These are phyloP conservation scores for Spheniscus mendiculus DNA, from an alignment of 2,113 vertebrate species.

Conservation along the genomic window DNA sequence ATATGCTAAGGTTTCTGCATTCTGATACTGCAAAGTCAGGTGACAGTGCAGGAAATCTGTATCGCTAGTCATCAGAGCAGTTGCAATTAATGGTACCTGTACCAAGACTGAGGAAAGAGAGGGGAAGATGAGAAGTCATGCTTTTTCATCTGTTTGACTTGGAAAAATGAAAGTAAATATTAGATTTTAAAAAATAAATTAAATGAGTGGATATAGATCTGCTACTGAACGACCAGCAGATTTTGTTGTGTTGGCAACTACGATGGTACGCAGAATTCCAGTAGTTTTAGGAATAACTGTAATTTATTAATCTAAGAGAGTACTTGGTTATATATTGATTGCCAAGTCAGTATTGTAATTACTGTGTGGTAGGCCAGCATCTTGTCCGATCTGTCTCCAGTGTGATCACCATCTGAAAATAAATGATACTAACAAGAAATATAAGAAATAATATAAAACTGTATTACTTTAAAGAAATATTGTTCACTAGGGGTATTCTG, in stretches of 20 bases:
- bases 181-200: background rate
- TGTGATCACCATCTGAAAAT: background rate
- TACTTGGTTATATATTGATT: background rate
- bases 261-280: background rate
- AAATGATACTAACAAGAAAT: background rate
- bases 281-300: background rate
- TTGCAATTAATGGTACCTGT: background rate
- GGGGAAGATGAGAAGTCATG: background rate
- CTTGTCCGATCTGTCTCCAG: background rate
- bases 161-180: background rate
- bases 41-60: background rate
- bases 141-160: background rate
- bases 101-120: background rate
- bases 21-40: background rate
- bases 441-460: background rate
- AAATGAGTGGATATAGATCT: background rate
- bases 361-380: background rate
- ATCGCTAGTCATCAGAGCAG: background rate
- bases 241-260: background rate
- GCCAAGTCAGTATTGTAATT: background rate
- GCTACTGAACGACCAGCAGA: background rate
- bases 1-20: background rate
- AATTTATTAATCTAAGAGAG: background rate
- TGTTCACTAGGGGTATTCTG: background rate
- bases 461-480: background rate